Percentiles rank a stretch among this genome's conserved stretches.
Conservation (phyloP, 2,888 invertebrate genomes). For the Spatulosminthurus flaviceps region DNA sequence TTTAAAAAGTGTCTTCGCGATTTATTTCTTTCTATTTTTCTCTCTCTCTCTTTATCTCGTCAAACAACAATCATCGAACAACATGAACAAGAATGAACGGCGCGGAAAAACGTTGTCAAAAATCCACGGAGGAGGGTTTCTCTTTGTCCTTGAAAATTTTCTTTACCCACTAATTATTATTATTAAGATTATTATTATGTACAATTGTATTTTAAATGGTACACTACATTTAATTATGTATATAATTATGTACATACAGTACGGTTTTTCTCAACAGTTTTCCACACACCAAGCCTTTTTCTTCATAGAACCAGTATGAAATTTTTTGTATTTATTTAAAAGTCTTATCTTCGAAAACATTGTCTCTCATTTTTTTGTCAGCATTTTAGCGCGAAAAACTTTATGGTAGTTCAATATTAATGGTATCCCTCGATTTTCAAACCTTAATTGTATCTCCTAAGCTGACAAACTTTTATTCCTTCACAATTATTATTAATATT, state of each 20-base stretch:
- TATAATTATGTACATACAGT: background rate
- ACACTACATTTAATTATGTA: background rate
- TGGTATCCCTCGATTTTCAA: no score
- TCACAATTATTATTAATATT: no score
- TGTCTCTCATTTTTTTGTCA: background rate
- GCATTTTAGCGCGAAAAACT: no score
- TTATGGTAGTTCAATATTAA: no score
- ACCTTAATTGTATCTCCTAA: no score
- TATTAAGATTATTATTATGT: no score
- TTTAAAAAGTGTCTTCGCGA: background rate
- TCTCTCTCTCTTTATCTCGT: no score
- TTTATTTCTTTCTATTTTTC: no score
- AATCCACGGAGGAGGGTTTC: background rate
- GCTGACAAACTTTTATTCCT: no score
- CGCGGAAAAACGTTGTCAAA: background rate
- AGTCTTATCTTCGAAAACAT: slow-evolving; percentile 9
- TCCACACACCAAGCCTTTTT: slow-evolving; percentile 7
- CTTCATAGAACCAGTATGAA: background rate
- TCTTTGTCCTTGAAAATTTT: no score
- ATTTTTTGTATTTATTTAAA: background rate
- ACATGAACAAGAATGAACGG: background rate
- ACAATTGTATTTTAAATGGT: no score
- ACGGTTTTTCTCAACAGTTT: background rate
- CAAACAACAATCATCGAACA: background rate
- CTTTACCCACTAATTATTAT: no score